Base-by-base conservation (phyloP, 2,888 invertebrate genomes). In the Diaprepes abbreviatus region DNA sequence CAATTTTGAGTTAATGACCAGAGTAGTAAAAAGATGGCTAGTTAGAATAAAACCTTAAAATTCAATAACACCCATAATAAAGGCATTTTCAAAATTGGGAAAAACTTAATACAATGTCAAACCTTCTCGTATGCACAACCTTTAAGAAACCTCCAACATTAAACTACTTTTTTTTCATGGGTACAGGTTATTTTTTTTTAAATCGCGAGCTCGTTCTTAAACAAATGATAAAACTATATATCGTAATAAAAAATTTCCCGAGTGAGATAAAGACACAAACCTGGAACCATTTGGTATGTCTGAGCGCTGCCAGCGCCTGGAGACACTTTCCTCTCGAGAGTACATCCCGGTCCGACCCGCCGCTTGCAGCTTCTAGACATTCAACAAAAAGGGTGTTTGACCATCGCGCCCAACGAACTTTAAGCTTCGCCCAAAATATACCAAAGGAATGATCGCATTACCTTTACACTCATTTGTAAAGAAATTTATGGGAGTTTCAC, bases 261-360 rank as follows among this genome's bases (percentile, higher is more conserved):
- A 12, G 33, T 58, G 58, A 62, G 58, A 60, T 24, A 54, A 65
- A 70, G 81, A 86, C 87, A 88, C 86, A 91, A 89, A 97, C 97
- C 96, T 98, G 98, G 93, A 98, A 99, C 98, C 98, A 99, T 91
- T 99, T 99, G 90, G 98, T 96, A 92, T 97, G 98, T 90, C 99
- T 95, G 88, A 99, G 93, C 88, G 96, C 96, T 89, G 98, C 98
- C 89, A 99, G 93, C 89, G 98, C 98, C 91, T 97, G 94, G 90
- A 99, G 94, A 92, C 98, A 98, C 90, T 97, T 97, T 90, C 96
- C 95, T 90, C 96, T 95, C 91, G 97, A 95, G 89, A 98, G 93
- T 87, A 96, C 93, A 89, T 97, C 97, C 88, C 91, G 90, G 87
- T 92, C 89, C 85, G 87, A 86, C 86, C 87, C 91, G 89, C 91